Percentiles rank a stretch among this genome's conserved stretches.
Conservation (phyloP, 2,797 vertebrate genomes). For the Silurus lanzhouensis region DNA sequence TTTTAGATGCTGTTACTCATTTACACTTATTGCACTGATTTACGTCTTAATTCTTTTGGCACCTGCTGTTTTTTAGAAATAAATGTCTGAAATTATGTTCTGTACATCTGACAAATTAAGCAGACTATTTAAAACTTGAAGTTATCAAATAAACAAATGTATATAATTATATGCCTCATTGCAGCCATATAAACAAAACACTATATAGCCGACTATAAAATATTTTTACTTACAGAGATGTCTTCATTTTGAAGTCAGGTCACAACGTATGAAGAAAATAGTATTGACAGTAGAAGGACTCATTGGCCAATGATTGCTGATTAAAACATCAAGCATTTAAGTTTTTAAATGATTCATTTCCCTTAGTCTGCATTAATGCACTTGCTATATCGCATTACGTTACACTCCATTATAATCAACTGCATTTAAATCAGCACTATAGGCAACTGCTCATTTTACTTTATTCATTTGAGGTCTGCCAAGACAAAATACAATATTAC, state of each 20-base stretch:
- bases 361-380: neutral
- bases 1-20: neutral
- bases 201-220: neutral
- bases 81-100: neutral
- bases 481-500: slow-evolving; percentile 14
- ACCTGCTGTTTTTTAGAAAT: neutral
- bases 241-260: neutral
- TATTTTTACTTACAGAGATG: neutral
- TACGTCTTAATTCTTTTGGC: neutral
- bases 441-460: neutral
- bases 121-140: no score
- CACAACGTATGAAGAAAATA: neutral
- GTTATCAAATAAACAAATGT: no score
- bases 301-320: neutral
- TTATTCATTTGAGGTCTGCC: slow-evolving; percentile 5
- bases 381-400: neutral
- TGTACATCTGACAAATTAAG: no score
- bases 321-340: neutral
- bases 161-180: neutral
- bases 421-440: neutral
- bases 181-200: neutral
- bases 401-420: neutral
- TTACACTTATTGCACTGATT: neutral
- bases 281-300: neutral
- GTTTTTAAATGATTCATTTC: neutral